Evolutionary conservation across 2,797 vertebrate genomes (phyloP).

Genomic region (Streptopelia turtur): DNA sequence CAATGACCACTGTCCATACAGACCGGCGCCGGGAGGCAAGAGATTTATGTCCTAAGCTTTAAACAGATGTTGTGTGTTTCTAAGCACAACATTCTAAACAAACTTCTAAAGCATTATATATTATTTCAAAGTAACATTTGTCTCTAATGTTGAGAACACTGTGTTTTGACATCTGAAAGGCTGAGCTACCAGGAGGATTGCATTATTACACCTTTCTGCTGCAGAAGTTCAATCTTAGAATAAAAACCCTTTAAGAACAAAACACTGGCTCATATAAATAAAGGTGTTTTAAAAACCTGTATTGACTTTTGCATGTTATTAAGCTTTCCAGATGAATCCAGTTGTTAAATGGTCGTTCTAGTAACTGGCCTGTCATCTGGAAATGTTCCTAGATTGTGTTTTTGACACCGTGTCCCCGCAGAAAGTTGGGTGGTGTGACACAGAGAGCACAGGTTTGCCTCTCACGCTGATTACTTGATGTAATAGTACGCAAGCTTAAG

Average conservation of each 20-base stretch:
- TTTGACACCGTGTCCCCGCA: constrained; percentile 73
- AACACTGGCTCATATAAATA: constrained; percentile 39
- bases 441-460: constrained; percentile 78
- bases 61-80: neutral
- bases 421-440: constrained; percentile 74
- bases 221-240: neutral
- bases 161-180: neutral
- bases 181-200: neutral
- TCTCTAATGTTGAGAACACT: neutral
- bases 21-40: neutral
- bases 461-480: constrained; percentile 88
- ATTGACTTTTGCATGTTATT: constrained; percentile 55
- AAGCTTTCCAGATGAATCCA: constrained; percentile 60
- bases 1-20: neutral
- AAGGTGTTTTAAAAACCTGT: constrained; percentile 50
- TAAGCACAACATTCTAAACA: neutral
- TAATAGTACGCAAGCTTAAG: constrained; percentile 89
- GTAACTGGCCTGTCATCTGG: constrained; percentile 64
- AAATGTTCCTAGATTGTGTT: constrained; percentile 69
- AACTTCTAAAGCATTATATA: neutral
- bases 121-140: neutral
- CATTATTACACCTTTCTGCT: neutral
- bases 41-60: neutral
- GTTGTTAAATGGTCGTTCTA: constrained; percentile 68
- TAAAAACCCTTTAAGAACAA: constrained; percentile 26